These are phyloP conservation scores for Drosophila nigricruria DNA, from an alignment of 2,888 invertebrate genomes.

Conservation along the genomic window DNA sequence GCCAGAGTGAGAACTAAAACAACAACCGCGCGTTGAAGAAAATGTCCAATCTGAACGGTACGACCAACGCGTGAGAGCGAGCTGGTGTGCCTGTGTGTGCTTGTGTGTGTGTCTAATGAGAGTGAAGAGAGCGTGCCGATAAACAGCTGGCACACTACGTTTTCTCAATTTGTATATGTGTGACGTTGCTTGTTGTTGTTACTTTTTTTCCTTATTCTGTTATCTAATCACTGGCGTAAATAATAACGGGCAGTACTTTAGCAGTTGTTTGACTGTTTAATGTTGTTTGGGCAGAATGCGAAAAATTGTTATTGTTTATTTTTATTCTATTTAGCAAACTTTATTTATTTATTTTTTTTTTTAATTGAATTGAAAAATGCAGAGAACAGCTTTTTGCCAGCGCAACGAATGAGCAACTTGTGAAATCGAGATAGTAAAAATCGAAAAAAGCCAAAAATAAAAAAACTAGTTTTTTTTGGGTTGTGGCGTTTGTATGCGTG, in stretches of 20 bases:
- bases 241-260: conserved; percentile 13
- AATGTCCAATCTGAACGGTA: conserved; percentile 18
- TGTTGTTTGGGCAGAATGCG: conserved; percentile 3
- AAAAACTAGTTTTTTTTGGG: conserved; percentile 42
- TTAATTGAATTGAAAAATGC: conserved; percentile 1
- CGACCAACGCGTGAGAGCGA: conserved; percentile 24
- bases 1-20: conserved; percentile 79
- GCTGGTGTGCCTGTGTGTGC: conserved; percentile 10
- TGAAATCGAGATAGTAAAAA: conserved; percentile 17
- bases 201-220: conserved; percentile 21
- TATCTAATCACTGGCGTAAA: conserved; percentile 57
- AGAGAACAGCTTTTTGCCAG: not conserved
- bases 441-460: conserved; percentile 49
- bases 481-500: conserved; percentile 10
- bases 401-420: conserved; percentile 24
- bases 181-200: conserved; percentile 15
- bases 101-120: conserved; percentile 8
- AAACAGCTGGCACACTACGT: conserved; percentile 68
- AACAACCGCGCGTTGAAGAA: conserved; percentile 41
- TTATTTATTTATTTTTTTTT: not conserved
- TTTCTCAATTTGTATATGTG: conserved; percentile 16
- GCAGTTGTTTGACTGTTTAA: conserved; percentile 2
- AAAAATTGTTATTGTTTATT: not conserved
- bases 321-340: not conserved
- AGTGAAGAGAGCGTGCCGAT: conserved; percentile 21